Percentiles rank a stretch among this genome's conserved stretches.
phyloP scores from a whole-genome alignment of 2,113 vertebrate species.

The Nothoprocta perdicaria region DNA sequence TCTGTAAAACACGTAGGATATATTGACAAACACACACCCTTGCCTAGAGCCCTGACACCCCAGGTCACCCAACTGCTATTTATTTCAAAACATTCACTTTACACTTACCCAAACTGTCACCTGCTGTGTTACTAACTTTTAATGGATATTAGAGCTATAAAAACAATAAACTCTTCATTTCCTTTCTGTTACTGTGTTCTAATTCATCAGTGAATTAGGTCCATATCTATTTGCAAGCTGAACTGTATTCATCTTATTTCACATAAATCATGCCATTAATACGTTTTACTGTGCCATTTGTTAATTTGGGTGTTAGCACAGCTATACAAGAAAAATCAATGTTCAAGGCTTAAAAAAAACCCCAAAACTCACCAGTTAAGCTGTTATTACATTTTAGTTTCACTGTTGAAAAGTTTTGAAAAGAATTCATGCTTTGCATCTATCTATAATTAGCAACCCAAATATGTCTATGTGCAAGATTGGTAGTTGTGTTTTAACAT shows the following conservation, averaged over 20 bases:
- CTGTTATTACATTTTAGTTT: not conserved
- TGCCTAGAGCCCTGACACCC: slow-evolving; percentile 82
- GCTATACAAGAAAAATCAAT: not conserved
- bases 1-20: slow-evolving; percentile 86
- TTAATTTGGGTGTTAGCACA: not conserved
- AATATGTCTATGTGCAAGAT: not conserved
- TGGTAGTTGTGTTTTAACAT: not conserved
- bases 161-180: slow-evolving; percentile 65
- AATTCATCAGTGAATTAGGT: not conserved
- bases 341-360: not conserved
- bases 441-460: not conserved
- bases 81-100: slow-evolving; percentile 86
- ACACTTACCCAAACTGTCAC: slow-evolving; percentile 71
- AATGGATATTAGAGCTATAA: slow-evolving; percentile 73
- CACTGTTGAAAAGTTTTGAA: not conserved
- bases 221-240: not conserved
- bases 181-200: slow-evolving; percentile 32
- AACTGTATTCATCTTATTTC: not conserved
- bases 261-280: not conserved
- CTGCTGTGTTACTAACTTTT: slow-evolving; percentile 80
- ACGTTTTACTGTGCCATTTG: not conserved
- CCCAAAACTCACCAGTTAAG: not conserved
- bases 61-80: slow-evolving; percentile 84
- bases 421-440: not conserved
- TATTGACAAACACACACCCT: slow-evolving; percentile 89